Percentiles rank a stretch among this genome's conserved stretches.
Conservation (phyloP, 2,113 vertebrate genomes). For the Hippolais icterina region DNA sequence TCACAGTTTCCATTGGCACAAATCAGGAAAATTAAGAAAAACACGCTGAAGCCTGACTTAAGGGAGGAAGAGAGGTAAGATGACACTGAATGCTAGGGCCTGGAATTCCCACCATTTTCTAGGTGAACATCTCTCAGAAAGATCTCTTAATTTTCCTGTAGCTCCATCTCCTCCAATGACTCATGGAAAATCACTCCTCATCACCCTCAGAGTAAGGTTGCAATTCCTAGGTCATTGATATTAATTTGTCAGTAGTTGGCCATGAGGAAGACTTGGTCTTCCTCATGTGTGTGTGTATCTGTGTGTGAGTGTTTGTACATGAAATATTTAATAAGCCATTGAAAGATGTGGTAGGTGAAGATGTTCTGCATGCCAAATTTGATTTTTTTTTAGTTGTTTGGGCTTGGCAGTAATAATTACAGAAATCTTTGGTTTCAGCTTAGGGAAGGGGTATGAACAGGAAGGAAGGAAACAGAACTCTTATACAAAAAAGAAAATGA, state of each 20-base stretch:
- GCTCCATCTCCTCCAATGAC: not conserved
- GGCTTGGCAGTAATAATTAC: not conserved
- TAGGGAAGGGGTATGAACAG: not conserved
- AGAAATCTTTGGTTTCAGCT: not conserved
- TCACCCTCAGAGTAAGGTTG: not conserved
- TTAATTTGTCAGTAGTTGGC: not conserved
- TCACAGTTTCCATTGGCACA: fast-evolving
- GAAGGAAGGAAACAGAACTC: not conserved
- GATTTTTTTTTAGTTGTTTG: not conserved
- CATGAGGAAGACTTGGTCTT: not conserved
- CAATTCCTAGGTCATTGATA: not conserved
- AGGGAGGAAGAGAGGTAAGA: not conserved
- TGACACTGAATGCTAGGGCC: not conserved
- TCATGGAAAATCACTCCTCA: not conserved
- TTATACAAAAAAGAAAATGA: constrained; percentile 7
- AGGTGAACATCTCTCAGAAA: not conserved
- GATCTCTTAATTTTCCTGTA: not conserved
- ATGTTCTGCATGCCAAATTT: not conserved
- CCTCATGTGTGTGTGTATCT: not conserved
- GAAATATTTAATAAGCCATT: not conserved
- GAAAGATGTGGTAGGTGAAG: not conserved
- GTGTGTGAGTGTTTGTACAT: not conserved
- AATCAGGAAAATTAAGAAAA: not conserved
- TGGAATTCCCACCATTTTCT: not conserved
- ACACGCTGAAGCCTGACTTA: fast-evolving